Conservation (phyloP, 2,797 vertebrate genomes). For the Synanceia verrucosa region DNA sequence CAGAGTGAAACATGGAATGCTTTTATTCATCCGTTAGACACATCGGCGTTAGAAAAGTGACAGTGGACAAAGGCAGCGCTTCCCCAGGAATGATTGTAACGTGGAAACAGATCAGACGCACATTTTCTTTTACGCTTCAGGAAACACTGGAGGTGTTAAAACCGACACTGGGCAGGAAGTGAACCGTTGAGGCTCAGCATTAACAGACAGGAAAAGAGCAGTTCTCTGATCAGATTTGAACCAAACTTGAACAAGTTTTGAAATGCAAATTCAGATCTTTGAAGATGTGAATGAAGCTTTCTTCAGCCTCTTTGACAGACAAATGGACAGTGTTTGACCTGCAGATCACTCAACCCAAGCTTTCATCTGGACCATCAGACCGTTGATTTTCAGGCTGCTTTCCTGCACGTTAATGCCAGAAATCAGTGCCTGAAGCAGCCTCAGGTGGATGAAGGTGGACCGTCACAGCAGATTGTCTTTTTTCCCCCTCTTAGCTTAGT, state of each 20-base stretch:
- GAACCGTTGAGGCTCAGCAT: background rate
- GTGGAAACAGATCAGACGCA: slow-evolving; percentile 37
- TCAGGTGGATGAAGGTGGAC: background rate
- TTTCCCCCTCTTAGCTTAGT: background rate
- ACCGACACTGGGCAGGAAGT: slow-evolving; percentile 28
- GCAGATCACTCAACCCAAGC: background rate
- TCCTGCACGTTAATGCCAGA: slow-evolving; percentile 23
- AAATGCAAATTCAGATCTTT: background rate
- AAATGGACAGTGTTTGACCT: background rate
- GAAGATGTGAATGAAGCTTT: background rate
- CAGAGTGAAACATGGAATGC: slow-evolving; percentile 72
- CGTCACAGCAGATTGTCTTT: slow-evolving; percentile 52
- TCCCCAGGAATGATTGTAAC: slow-evolving; percentile 58
- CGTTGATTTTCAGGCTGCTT: background rate
- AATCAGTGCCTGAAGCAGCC: too few species aligned
- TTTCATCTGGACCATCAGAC: background rate
- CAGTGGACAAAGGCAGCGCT: slow-evolving; percentile 66
- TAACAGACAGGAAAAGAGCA: slow-evolving; percentile 7
- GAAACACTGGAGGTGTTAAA: slow-evolving; percentile 20
- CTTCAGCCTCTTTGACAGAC: background rate
- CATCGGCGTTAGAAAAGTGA: slow-evolving; percentile 74
- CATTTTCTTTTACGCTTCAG: slow-evolving; percentile 22
- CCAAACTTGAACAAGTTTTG: background rate
- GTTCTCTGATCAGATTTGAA: background rate
- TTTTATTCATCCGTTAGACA: slow-evolving; percentile 85